Conservation (phyloP, 2,888 invertebrate species). For the Trissonchulus sp. region DNA sequence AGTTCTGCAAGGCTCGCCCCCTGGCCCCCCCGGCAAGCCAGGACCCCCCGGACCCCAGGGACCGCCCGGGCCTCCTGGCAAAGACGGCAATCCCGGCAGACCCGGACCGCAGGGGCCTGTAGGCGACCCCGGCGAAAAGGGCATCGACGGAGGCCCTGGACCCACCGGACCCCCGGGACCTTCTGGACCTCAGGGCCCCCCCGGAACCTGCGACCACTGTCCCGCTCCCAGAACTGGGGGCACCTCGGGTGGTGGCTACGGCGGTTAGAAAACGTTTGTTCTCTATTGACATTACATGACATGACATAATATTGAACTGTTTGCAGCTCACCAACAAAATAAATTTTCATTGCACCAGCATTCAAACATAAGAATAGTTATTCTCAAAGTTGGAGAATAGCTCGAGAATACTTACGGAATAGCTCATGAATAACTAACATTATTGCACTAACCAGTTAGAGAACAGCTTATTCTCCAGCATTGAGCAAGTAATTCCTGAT, state of each 20-base stretch:
- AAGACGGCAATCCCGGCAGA: conserved; percentile 30
- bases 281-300: no score
- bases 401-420: no score
- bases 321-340: no score
- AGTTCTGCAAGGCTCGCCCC: conserved; percentile 43
- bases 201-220: conserved; percentile 49
- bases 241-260: not conserved
- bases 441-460: no score
- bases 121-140: conserved; percentile 44
- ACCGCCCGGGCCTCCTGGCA: conserved; percentile 21
- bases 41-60: conserved; percentile 44
- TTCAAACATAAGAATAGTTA: no score
- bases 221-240: conserved; percentile 36
- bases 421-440: no score
- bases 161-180: conserved; percentile 35
- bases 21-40: conserved; percentile 28
- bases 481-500: no score
- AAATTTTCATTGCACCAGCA: no score
- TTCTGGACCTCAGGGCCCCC: conserved; percentile 39
- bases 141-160: conserved; percentile 42
- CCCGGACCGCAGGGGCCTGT: conserved; percentile 42
- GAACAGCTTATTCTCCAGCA: no score
- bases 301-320: no score
- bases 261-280: conserved; percentile 30
- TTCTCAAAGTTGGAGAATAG: no score